Conservation (phyloP, 2,888 invertebrate species). For the Andrena flavipes region DNA sequence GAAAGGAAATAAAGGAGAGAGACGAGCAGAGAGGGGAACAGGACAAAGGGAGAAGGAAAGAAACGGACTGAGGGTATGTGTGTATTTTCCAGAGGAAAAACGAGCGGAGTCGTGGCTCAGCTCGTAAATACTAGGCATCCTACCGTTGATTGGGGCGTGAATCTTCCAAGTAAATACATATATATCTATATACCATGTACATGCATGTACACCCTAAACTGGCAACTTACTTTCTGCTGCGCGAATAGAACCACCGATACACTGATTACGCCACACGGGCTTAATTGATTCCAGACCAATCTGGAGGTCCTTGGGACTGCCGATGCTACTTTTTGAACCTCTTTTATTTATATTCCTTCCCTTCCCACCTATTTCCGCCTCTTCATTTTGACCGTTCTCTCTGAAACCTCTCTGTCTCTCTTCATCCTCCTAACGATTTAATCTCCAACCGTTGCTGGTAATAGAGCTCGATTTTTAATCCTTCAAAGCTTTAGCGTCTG, state of each 20-base stretch:
- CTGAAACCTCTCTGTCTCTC: background rate
- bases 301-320: slow-evolving; percentile 63
- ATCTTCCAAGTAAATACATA: slow-evolving; percentile 75
- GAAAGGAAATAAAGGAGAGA: slow-evolving; percentile 15
- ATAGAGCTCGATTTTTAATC: slow-evolving; percentile 24
- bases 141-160: slow-evolving; percentile 83
- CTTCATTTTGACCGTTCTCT: slow-evolving; percentile 22
- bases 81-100: slow-evolving; percentile 72
- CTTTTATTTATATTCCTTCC: slow-evolving; percentile 36
- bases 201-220: slow-evolving; percentile 47
- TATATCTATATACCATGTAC: slow-evolving; percentile 42
- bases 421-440: slow-evolving; percentile 24
- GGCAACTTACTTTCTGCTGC: slow-evolving; percentile 61
- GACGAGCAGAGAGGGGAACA: slow-evolving; percentile 1
- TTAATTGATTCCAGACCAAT: slow-evolving; percentile 84
- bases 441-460: slow-evolving; percentile 21
- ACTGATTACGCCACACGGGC: slow-evolving; percentile 81
- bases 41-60: slow-evolving; percentile 37
- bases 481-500: slow-evolving; percentile 41
- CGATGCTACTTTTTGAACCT: slow-evolving; percentile 59
- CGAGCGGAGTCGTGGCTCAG: slow-evolving; percentile 78
- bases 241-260: slow-evolving; percentile 73
- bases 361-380: slow-evolving; percentile 13
- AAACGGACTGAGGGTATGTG: slow-evolving; percentile 42
- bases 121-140: slow-evolving; percentile 82